A percentile compares a stretch with the other conserved stretches of the same genome.
Evolutionary conservation across 2,888 invertebrate genomes (phyloP).

Genomic region (Athetis lepigone): DNA sequence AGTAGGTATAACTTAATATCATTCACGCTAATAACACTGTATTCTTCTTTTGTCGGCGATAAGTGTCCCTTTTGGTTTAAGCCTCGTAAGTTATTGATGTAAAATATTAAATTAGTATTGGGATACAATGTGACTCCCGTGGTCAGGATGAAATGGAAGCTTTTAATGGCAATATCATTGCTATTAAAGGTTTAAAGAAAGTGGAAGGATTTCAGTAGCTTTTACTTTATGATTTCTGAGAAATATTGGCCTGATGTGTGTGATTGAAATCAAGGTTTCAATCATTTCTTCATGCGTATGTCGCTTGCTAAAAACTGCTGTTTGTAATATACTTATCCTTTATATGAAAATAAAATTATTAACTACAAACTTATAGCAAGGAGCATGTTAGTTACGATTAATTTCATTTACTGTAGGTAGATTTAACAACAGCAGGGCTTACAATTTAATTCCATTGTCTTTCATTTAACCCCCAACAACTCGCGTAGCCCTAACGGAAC

Average conservation of each 20-base stretch:
- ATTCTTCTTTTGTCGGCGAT: constrained; percentile 54
- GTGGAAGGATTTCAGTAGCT: no score
- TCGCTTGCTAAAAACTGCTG: no score
- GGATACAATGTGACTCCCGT: constrained; percentile 20
- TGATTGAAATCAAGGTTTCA: no score
- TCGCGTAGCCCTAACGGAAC: constrained; percentile 68
- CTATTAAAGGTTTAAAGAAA: constrained; percentile 10
- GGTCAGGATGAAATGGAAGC: constrained; percentile 1
- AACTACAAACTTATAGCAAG: no score
- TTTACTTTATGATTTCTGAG: neutral
- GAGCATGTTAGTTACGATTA: no score
- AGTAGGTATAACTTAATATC: constrained; percentile 61
- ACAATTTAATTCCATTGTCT: constrained; percentile 39
- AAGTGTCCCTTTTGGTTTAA: constrained; percentile 32
- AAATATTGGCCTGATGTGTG: no score
- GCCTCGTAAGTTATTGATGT: constrained; percentile 15
- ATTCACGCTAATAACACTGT: constrained; percentile 65
- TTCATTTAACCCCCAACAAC: constrained; percentile 60
- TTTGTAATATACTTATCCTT: no score
- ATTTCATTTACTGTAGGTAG: neutral
- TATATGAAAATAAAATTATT: no score
- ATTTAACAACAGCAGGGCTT: constrained; percentile 19
- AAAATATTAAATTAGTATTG: constrained; percentile 43
- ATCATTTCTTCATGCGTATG: no score
- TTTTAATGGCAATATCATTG: constrained; percentile 6